Conservation (phyloP, 2,113 vertebrate species). For the Pterocles gutturalis region DNA sequence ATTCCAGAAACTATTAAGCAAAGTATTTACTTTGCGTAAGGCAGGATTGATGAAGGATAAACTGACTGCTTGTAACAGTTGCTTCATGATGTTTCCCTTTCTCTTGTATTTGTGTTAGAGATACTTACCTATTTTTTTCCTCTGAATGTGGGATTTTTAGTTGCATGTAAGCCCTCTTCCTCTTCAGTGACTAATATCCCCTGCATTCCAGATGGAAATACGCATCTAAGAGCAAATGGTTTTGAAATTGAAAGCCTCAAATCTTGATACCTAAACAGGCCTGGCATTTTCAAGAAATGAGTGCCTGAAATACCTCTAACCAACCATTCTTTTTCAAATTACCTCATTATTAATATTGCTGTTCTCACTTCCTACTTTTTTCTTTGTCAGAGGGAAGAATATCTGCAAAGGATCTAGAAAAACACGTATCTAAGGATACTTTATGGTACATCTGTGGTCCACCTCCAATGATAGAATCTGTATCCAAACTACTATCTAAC, state of each 20-base stretch:
- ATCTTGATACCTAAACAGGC: not conserved
- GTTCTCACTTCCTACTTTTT: constrained; percentile 20
- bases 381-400: constrained; percentile 87
- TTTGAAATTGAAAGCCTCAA: not conserved
- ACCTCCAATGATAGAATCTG: constrained; percentile 91
- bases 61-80: not conserved
- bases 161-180: not conserved
- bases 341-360: not conserved
- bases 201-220: not conserved
- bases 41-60: not conserved
- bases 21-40: constrained; percentile 15
- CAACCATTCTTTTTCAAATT: not conserved
- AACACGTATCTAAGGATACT: constrained; percentile 81
- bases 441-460: constrained; percentile 96
- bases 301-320: not conserved
- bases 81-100: not conserved
- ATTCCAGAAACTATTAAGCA: not conserved
- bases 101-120: not conserved
- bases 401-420: constrained; percentile 80
- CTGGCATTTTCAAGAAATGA: not conserved
- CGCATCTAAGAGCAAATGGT: not conserved
- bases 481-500: constrained; percentile 82
- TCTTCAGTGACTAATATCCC: not conserved
- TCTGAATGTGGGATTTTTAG: not conserved
- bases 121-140: not conserved